phyloP scores from a whole-genome alignment of 2,888 invertebrate species.

The Xestoiulus laeticollis region DNA sequence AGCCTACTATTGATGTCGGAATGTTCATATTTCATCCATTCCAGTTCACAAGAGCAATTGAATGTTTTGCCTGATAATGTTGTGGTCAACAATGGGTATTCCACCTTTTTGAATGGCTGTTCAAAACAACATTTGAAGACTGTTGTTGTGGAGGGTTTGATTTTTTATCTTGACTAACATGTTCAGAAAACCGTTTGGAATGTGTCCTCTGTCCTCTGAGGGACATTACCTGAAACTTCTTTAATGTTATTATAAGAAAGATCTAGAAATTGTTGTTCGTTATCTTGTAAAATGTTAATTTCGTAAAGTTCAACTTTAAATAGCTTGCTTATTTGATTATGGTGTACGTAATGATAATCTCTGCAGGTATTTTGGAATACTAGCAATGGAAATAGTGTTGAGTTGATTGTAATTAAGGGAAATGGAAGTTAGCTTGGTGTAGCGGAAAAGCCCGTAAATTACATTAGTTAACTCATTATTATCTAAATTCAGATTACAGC shows the following conservation, averaged over 20 bases:
- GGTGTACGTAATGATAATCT: background rate
- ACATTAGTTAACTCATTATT: background rate
- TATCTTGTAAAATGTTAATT: too few relatives aligned
- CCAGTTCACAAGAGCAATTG: conserved; percentile 42
- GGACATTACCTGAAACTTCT: background rate
- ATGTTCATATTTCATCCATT: conserved; percentile 20
- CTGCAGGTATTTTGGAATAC: background rate
- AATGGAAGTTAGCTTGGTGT: background rate
- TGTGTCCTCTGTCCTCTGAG: background rate
- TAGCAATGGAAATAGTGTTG: background rate
- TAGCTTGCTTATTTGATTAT: background rate
- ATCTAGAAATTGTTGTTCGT: background rate
- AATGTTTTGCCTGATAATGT: conserved; percentile 27
- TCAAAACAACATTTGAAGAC: background rate
- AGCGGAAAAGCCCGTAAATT: background rate
- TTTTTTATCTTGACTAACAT: background rate
- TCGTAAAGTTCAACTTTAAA: background rate
- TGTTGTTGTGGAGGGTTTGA: conserved; percentile 34
- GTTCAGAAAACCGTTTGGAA: background rate
- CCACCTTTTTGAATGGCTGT: background rate
- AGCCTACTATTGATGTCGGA: background rate
- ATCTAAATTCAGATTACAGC: background rate
- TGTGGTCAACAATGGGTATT: too few relatives aligned
- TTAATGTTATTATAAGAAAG: conserved; percentile 16
- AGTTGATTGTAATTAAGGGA: background rate